Conservation (phyloP, 2,888 invertebrate species). For the Drosophila sordidula region DNA sequence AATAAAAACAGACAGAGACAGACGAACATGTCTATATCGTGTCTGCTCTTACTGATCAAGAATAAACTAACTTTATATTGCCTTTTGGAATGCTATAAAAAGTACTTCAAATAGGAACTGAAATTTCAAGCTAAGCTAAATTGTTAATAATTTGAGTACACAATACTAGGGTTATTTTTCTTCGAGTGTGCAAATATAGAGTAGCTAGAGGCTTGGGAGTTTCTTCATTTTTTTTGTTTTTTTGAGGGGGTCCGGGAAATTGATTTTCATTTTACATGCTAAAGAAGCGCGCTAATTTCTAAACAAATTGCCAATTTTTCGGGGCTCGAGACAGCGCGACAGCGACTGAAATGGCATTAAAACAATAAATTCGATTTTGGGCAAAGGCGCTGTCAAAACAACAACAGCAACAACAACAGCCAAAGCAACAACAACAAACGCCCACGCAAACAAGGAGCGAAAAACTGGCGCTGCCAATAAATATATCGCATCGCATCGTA, state of each 20-base stretch:
- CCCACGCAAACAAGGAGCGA: conserved; percentile 21
- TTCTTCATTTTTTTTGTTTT: no score
- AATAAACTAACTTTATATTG: no score
- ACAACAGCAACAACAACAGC: conserved; percentile 38
- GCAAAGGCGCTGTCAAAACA: conserved; percentile 35
- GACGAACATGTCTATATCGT: no score
- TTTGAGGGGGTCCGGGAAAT: conserved; percentile 34
- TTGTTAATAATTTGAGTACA: not conserved
- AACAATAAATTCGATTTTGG: conserved; percentile 79
- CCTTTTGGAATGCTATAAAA: no score
- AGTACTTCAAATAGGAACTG: no score
- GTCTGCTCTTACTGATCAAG: no score
- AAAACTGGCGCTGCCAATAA: conserved; percentile 61
- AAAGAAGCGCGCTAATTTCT: conserved; percentile 75
- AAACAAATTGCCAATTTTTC: conserved; percentile 78
- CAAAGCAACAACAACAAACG: conserved; percentile 33
- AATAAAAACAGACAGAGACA: no score
- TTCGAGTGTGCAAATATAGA: not conserved
- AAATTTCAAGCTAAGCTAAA: not conserved
- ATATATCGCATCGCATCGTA: conserved; percentile 53
- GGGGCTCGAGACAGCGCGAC: conserved; percentile 46
- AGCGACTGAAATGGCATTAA: conserved; percentile 73
- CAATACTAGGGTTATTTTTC: not conserved
- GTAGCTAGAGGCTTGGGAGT: conserved; percentile 8
- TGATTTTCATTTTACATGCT: conserved; percentile 73